Evolutionary conservation across 2,113 vertebrate genomes (phyloP).

Genomic region (Brachyhypopomus gauderio): DNA sequence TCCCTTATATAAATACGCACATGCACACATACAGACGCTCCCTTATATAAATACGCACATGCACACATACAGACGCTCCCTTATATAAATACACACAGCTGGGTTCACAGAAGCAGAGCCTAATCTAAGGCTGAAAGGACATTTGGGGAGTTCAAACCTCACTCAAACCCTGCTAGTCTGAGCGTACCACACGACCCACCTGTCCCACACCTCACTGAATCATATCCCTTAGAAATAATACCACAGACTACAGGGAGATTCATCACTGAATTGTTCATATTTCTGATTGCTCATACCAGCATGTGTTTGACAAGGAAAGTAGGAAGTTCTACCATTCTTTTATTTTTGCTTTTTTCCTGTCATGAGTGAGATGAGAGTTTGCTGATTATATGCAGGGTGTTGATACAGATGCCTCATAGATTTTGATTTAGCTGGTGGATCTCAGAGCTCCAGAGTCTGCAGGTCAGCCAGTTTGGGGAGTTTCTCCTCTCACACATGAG

Average conservation of each 20-base stretch:
- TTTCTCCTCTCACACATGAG: constrained; percentile 4
- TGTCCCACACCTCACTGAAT: background rate
- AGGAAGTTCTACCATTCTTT: background rate
- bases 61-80: too few species aligned
- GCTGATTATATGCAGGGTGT: background rate
- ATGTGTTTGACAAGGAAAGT: background rate
- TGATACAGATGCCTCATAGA: constrained; percentile 1
- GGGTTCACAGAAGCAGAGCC: background rate
- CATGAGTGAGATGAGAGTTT: constrained; percentile 1
- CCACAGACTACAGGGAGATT: background rate
- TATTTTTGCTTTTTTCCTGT: background rate
- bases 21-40: too few species aligned
- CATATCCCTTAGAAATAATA: background rate
- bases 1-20: too few species aligned
- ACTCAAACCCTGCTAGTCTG: background rate
- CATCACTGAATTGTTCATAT: too few species aligned
- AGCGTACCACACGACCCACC: background rate
- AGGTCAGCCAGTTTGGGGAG: constrained; percentile 14
- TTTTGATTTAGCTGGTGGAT: background rate
- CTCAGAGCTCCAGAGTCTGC: constrained; percentile 17
- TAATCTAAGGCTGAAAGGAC: background rate
- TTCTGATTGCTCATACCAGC: background rate
- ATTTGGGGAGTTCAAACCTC: background rate
- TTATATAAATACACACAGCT: too few species aligned
- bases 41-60: too few species aligned